Evolutionary conservation across 2,888 invertebrate genomes (phyloP), one percentile per base, ranked within the genome.

Genomic region (Apodemia zela): DNA sequence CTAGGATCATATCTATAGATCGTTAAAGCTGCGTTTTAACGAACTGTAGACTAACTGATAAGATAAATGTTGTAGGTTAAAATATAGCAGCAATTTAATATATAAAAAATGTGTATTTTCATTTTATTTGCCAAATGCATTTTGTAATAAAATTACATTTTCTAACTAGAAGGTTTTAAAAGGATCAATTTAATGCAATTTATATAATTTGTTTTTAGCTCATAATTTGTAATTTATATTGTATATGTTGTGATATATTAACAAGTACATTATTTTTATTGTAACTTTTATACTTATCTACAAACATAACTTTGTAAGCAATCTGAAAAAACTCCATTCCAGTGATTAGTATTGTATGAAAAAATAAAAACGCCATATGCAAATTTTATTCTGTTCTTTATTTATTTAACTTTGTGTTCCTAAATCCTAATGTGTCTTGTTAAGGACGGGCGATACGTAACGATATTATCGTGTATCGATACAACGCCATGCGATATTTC

Each of bases 291-390:
- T 54, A 54, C 13, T 21, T 54, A 54, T 21, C 18, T 25, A 21
- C 49, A 51, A 21, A 21, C 25, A 54, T 10, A 18, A 13, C 11
- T 4, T 21, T 54, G 51, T 54, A 21, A 21, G 21, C 51, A 21
- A 54, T 54, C 21, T 25, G 51, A 54, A 54, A 54, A 54, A 54
- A 18, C 13, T 25, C 21, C 18, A 54, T 54, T 21, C 51, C 51
- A 54, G 21, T 54, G 51, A 21, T 21, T 54, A 54, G 51, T 11
- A 54, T 54, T 54, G 51, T 54, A 54, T 54, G 15, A 54, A 54
- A 51, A 54, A 54, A 42, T 54, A 51, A 21, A 54, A 21, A 54
- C 15, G 25, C 51, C 21, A 21, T 54, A 54, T 54, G 51, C 51
- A 15, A 54, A 54, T 54, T 21, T 18, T 18, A 42, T 25, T 33